These are phyloP conservation scores for Cyaniris semiargus DNA, from an alignment of 2,888 invertebrate genomes.

Conservation along the genomic window DNA sequence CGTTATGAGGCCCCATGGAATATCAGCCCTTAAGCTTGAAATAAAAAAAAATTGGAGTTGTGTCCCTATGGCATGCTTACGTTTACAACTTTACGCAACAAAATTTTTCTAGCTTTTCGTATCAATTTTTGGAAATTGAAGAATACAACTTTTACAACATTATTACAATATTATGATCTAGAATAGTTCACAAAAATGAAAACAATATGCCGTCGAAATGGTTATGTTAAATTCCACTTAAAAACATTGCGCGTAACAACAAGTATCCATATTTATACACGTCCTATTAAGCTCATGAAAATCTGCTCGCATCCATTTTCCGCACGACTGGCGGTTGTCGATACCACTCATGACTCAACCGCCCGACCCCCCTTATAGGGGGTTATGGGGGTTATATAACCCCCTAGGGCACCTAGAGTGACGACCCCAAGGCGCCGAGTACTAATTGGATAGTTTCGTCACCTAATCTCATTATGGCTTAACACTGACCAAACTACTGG, in stretches of 20 bases:
- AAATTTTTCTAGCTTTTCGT: too few species aligned
- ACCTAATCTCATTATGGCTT: conserved; percentile 29
- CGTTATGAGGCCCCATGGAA: not conserved
- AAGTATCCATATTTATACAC: too few species aligned
- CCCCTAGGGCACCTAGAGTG: conserved; percentile 8
- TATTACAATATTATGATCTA: too few species aligned
- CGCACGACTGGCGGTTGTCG: conserved; percentile 28
- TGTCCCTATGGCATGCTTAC: too few species aligned
- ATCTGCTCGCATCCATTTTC: conserved; percentile 6
- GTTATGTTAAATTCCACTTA: not conserved
- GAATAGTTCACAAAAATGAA: too few species aligned
- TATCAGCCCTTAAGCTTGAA: not conserved
- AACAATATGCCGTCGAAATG: too few species aligned
- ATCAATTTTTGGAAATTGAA: too few species aligned
- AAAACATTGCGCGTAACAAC: not conserved
- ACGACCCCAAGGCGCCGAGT: conserved; percentile 23
- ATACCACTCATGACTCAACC: conserved; percentile 23
- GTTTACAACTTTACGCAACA: too few species aligned
- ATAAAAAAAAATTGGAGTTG: not conserved
- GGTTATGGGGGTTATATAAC: not conserved
- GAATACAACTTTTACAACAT: too few species aligned
- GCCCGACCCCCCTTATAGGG: not conserved
- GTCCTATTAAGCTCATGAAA: conserved; percentile 1
- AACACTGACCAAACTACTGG: conserved; percentile 14
- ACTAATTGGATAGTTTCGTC: conserved; percentile 30